Percentiles rank a stretch among this genome's conserved stretches.
These are phyloP conservation scores for Eleginops maclovinus DNA, from an alignment of 2,113 vertebrate genomes.

Conservation along the genomic window DNA sequence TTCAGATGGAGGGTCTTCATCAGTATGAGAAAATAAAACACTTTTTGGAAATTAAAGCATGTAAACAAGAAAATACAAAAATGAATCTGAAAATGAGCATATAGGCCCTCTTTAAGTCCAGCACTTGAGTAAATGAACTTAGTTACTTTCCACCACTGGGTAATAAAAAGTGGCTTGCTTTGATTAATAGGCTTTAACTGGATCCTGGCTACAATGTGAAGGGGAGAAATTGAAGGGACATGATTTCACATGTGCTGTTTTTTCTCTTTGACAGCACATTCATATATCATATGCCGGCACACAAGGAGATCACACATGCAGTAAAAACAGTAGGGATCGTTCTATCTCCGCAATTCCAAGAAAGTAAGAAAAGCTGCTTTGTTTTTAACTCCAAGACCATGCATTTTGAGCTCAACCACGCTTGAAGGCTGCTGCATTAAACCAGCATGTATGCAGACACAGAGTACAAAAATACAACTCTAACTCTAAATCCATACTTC, in stretches of 20 bases:
- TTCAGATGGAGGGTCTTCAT: no score
- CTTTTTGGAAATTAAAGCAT: no score
- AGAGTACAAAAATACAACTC: conserved; percentile 32
- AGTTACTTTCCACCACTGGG: no score
- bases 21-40: no score
- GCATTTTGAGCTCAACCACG: conserved; percentile 17
- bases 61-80: no score
- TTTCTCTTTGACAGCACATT: conserved; percentile 12
- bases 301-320: conserved; percentile 5
- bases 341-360: conserved; percentile 19
- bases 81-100: no score
- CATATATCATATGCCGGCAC: conserved; percentile 32
- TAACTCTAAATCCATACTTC: conserved; percentile 49
- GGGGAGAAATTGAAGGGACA: conserved; percentile 57
- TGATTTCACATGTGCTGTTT: conserved; percentile 64
- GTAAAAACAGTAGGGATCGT: not conserved
- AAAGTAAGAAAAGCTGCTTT: conserved; percentile 43
- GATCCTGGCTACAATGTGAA: conserved; percentile 59
- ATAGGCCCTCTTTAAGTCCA: no score
- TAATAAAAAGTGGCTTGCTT: conserved; percentile 31
- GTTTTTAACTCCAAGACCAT: conserved; percentile 26
- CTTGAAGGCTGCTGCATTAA: conserved; percentile 34
- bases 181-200: conserved; percentile 73
- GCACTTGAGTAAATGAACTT: no score
- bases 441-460: conserved; percentile 7